Percentiles rank a stretch among this genome's conserved stretches.
These are phyloP conservation scores for Pontoporia blainvillei DNA, from an alignment of 2,113 vertebrate species.

Conservation along the genomic window DNA sequence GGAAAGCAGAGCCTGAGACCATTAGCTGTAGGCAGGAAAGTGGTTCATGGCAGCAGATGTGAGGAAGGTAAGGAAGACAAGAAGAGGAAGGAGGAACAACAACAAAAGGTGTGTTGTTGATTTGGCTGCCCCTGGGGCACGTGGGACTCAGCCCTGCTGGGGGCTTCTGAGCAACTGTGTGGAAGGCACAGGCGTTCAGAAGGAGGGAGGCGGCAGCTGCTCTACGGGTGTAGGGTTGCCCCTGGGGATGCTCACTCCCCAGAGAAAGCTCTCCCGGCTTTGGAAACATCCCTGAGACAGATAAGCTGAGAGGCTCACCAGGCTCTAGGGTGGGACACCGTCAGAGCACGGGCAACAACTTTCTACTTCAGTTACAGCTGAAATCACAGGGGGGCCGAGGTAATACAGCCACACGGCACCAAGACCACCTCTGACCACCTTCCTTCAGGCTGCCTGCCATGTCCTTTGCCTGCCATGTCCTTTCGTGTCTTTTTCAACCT, in stretches of 20 bases:
- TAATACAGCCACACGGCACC: rapidly evolving
- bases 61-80: background rate
- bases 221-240: background rate
- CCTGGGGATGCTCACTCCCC: background rate
- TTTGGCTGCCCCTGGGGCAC: background rate
- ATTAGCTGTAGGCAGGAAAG: background rate
- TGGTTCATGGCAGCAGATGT: background rate
- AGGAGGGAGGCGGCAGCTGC: background rate
- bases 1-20: background rate
- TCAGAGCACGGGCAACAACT: background rate
- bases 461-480: rapidly evolving
- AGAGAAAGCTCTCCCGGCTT: background rate
- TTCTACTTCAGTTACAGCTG: background rate
- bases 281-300: background rate
- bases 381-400: background rate
- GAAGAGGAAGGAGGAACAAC: background rate
- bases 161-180: background rate
- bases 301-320: background rate
- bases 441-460: rapidly evolving
- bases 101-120: background rate
- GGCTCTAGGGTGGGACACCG: background rate
- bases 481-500: rapidly evolving
- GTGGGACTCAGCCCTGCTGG: background rate
- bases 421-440: rapidly evolving
- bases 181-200: background rate